Base-by-base conservation (phyloP, 1,140 invertebrate genomes). In the Protaetia brevitarsis region DNA sequence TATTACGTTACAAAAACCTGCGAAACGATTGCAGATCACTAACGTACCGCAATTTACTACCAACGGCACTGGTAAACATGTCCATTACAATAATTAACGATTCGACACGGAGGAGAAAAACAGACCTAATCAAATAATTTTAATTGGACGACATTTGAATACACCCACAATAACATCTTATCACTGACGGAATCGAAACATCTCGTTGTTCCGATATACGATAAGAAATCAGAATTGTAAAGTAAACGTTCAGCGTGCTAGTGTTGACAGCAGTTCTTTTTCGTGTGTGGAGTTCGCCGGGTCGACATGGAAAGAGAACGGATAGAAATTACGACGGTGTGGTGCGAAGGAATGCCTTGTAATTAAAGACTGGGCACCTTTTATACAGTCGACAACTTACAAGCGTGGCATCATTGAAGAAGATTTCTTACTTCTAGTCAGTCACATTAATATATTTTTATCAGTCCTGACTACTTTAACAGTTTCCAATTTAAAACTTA, bases 191-290 rank as follows among this genome's bases (percentile, higher is more conserved):
- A 3, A 63, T 63, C 61, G 21, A 19, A 41, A 23, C 34, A 28
- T 41, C 16, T 37, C 61, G 61, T 27, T 63, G 61, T 45, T 63
- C 6, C 13, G 34, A 37, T 41, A 41, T 26, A 37, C n/a, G 61
- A 63, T 62, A 62, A 63, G 36, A 28, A 63, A 63, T 63, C 61
- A 63, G 61, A 63, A 31, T 63, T 63, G 61, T 63, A 63, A 63
- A 63, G 45, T 63, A 41, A 63, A 63, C 31, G 45, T 37, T 36
- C 21, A 16, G 34, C 23, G 31, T 45, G 31, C 16, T 16, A 13
- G 61, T 63, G 26, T 0, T 63, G 21, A 27, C 61, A 37, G 13
- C 23, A 19, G 16, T 45, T 28, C 16, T 26, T 41, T 21, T 37
- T 45, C 36, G 10, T 27, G 10, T 63, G 11, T 27, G 16, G n/a